A percentile compares a stretch with the other conserved stretches of the same genome.
Conservation (phyloP, 2,797 vertebrate species). For the Aeoliscus strigatus region DNA sequence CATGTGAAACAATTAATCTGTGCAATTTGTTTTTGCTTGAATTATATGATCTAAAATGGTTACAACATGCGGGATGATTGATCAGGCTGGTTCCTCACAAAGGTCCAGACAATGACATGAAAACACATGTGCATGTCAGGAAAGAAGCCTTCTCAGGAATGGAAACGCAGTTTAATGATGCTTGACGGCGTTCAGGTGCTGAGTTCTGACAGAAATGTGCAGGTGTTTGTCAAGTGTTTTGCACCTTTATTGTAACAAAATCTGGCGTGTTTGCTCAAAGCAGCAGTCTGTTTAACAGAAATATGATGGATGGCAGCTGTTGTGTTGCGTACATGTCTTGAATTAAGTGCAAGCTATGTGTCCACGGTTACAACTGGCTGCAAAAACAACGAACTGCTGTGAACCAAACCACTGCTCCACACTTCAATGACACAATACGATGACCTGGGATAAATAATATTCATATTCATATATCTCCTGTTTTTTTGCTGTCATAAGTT, state of each 20-base stretch:
- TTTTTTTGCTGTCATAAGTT: too few species aligned
- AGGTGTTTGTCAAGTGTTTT: slow-evolving; percentile 3
- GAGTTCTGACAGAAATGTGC: slow-evolving; percentile 31
- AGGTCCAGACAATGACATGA: slow-evolving; percentile 15
- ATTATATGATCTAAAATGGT: slow-evolving; percentile 10
- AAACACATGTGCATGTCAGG: slow-evolving; percentile 14
- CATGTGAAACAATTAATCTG: not conserved
- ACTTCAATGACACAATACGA: too few species aligned
- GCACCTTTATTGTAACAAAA: not conserved
- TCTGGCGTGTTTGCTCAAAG: too few species aligned
- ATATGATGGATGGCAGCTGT: too few species aligned
- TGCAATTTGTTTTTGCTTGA: slow-evolving; percentile 5
- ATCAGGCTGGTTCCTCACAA: slow-evolving; percentile 23
- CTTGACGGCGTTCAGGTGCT: slow-evolving; percentile 10
- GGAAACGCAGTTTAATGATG: slow-evolving; percentile 14
- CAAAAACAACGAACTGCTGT: too few species aligned
- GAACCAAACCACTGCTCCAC: too few species aligned
- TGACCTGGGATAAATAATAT: too few species aligned
- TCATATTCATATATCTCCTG: too few species aligned
- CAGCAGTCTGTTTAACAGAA: too few species aligned
- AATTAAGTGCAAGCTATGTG: too few species aligned
- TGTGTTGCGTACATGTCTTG: too few species aligned
- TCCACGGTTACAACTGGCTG: too few species aligned
- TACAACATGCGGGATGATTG: slow-evolving; percentile 30
- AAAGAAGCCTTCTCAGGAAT: slow-evolving; percentile 16